Evolutionary conservation across 2,797 vertebrate genomes (phyloP).

Genomic region (Dipus sagitta): DNA sequence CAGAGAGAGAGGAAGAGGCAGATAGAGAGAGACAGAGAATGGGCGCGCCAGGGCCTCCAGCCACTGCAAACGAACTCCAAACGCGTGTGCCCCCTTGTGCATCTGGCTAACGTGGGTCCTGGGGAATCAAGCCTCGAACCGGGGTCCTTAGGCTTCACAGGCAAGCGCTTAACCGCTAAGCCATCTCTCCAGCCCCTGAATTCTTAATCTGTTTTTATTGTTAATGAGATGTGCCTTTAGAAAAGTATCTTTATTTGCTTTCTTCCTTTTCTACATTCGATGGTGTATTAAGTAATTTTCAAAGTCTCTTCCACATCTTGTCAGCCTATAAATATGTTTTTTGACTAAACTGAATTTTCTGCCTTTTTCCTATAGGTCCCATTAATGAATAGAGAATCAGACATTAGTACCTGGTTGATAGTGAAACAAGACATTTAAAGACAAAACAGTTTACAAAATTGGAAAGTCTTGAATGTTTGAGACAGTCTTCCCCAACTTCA

Average conservation of each 20-base stretch:
- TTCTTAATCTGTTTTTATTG: background rate
- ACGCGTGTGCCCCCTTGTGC: too few relatives aligned
- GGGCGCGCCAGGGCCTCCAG: too few relatives aligned
- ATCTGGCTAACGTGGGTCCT: too few relatives aligned
- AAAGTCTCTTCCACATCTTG: background rate
- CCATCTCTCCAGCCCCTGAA: too few relatives aligned
- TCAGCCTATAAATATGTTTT: background rate
- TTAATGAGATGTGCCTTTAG: background rate
- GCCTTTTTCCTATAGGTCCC: background rate
- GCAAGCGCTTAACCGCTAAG: too few relatives aligned
- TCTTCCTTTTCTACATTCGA: slow-evolving; percentile 27
- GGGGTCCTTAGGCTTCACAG: too few relatives aligned
- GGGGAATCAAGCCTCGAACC: too few relatives aligned
- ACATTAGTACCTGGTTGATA: background rate
- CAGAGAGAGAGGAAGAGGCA: too few relatives aligned
- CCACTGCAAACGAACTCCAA: too few relatives aligned
- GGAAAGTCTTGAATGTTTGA: background rate
- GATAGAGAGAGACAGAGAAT: too few relatives aligned
- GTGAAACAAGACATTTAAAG: background rate
- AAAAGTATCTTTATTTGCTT: background rate
- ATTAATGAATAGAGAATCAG: background rate
- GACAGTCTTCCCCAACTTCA: background rate
- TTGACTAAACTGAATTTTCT: slow-evolving; percentile 24
- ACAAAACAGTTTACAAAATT: slow-evolving; percentile 8
- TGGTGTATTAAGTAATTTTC: background rate